These are phyloP conservation scores for Sander lucioperca DNA, from an alignment of 2,113 vertebrate genomes.

Conservation along the genomic window DNA sequence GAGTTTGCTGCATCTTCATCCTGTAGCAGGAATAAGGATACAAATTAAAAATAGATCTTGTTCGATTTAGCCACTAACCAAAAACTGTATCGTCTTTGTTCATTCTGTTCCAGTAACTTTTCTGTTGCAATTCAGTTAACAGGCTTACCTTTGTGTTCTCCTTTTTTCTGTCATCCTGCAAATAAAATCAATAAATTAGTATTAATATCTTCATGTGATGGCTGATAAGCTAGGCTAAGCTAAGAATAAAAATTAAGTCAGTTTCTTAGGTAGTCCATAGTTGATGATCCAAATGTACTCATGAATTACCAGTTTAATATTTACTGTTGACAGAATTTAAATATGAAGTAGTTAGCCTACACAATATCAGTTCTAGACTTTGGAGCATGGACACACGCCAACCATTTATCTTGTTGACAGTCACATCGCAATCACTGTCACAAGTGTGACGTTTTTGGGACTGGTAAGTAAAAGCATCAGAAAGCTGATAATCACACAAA, in stretches of 20 bases:
- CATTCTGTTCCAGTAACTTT: not conserved
- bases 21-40: slow-evolving; percentile 49
- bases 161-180: slow-evolving; percentile 88
- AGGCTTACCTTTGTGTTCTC: slow-evolving; percentile 86
- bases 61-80: not conserved
- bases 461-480: too few relatives aligned
- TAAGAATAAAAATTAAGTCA: not conserved
- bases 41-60: not conserved
- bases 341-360: not conserved
- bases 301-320: not conserved
- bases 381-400: too few relatives aligned
- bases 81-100: not conserved
- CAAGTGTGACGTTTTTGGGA: too few relatives aligned
- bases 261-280: not conserved
- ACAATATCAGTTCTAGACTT: not conserved
- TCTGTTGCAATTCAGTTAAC: not conserved
- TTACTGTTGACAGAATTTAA: not conserved
- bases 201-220: not conserved
- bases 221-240: not conserved
- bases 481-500: too few relatives aligned
- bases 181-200: slow-evolving; percentile 26
- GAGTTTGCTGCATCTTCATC: slow-evolving; percentile 74
- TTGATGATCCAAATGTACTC: not conserved
- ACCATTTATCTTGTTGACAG: too few relatives aligned
- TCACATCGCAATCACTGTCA: too few relatives aligned